Evolutionary conservation across 2,113 vertebrate species (phyloP).

Genomic region (Alligator mississippiensis): DNA sequence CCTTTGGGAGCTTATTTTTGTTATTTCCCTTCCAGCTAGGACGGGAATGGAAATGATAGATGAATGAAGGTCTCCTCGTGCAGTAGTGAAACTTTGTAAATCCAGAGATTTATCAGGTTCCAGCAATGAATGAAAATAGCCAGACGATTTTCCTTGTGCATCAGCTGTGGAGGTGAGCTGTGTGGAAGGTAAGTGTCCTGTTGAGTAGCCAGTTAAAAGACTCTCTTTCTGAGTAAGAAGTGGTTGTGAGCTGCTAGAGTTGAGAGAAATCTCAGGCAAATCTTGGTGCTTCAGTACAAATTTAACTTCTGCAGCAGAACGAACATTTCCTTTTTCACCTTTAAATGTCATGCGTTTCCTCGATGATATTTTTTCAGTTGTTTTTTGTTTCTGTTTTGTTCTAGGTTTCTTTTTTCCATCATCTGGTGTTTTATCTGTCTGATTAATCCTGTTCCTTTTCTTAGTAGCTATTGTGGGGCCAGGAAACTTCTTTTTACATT

Average conservation of each 20-base stretch:
- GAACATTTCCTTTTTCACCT: slow-evolving; percentile 73
- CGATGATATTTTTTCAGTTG: slow-evolving; percentile 58
- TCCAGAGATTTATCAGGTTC: slow-evolving; percentile 75
- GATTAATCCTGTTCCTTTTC: slow-evolving; percentile 82
- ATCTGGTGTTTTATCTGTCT: slow-evolving; percentile 70
- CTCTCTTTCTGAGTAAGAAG: slow-evolving; percentile 75
- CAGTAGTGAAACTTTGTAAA: slow-evolving; percentile 59
- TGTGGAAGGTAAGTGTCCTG: slow-evolving; percentile 77
- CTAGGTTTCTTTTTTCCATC: slow-evolving; percentile 77
- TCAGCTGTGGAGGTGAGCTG: slow-evolving; percentile 73
- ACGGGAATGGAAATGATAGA: slow-evolving; percentile 56
- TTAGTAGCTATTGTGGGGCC: slow-evolving; percentile 70
- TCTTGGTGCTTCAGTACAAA: slow-evolving; percentile 72
- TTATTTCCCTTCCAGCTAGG: slow-evolving; percentile 70
- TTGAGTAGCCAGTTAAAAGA: slow-evolving; percentile 65
- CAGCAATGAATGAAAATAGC: slow-evolving; percentile 76
- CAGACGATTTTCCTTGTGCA: slow-evolving; percentile 66
- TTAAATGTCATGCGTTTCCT: slow-evolving; percentile 76
- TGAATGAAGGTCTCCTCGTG: slow-evolving; percentile 71
- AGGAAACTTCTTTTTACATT: slow-evolving; percentile 81
- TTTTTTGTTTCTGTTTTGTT: slow-evolving; percentile 79
- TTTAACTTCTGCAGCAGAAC: slow-evolving; percentile 61
- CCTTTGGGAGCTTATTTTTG: slow-evolving; percentile 77
- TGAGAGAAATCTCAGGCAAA: slow-evolving; percentile 61
- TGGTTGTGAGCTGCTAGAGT: slow-evolving; percentile 65